These are phyloP conservation scores for Teleogryllus occipitalis DNA, from an alignment of 1,140 invertebrate genomes.

Conservation along the genomic window DNA sequence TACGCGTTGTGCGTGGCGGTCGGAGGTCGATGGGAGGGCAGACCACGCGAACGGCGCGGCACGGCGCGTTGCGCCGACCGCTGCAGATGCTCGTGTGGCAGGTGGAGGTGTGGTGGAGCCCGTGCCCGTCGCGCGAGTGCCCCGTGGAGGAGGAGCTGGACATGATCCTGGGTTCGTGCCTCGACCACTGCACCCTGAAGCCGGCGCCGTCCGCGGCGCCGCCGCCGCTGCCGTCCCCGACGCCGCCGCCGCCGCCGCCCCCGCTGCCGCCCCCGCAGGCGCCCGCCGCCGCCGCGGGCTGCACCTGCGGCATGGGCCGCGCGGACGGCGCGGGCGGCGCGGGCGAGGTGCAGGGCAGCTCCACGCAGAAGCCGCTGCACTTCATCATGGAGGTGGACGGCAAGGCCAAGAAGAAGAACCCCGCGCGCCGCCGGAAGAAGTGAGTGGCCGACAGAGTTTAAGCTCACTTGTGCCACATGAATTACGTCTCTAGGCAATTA, in stretches of 20 bases:
- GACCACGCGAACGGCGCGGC: too few relatives aligned
- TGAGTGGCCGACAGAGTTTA: background rate
- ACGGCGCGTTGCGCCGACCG: too few relatives aligned
- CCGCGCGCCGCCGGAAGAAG: background rate
- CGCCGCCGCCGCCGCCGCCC: too few relatives aligned
- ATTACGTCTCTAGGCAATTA: too few relatives aligned
- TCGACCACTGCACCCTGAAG: conserved; percentile 53
- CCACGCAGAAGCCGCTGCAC: background rate
- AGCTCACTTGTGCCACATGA: too few relatives aligned
- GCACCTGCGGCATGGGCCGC: background rate
- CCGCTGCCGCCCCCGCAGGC: too few relatives aligned
- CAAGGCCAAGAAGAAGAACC: background rate
- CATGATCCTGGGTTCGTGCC: conserved; percentile 56
- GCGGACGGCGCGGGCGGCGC: too few relatives aligned
- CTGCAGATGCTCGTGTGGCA: background rate
- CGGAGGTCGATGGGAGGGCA: too few relatives aligned
- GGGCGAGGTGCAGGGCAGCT: background rate
- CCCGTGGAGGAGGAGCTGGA: conserved; percentile 62
- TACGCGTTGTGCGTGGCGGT: too few relatives aligned
- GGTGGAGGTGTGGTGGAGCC: conserved; percentile 63
- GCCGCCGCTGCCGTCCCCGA: background rate
- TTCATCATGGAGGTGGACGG: background rate
- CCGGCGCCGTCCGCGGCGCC: background rate
- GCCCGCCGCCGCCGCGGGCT: background rate
- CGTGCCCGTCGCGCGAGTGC: conserved; percentile 62